Percentiles rank a stretch among this genome's conserved stretches.
These are phyloP conservation scores for Scopus umbretta DNA, from an alignment of 2,113 vertebrate species.

Conservation along the genomic window DNA sequence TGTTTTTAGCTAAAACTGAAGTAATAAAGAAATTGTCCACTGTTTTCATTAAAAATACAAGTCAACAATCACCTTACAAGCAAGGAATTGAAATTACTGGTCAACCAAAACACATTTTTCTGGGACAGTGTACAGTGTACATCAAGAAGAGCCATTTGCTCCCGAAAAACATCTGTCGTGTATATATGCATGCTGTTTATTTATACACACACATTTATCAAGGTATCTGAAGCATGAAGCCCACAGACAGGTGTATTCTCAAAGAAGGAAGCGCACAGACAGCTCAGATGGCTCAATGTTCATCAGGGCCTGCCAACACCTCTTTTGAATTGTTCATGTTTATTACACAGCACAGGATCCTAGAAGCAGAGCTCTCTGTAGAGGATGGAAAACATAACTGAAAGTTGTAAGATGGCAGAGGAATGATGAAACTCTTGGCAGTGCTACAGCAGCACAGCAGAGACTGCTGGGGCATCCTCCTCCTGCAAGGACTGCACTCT, in stretches of 20 bases:
- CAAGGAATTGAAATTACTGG: background rate
- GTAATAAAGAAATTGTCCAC: background rate
- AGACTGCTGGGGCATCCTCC: background rate
- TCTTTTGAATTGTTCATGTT: background rate
- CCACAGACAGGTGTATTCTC: slow-evolving; percentile 11
- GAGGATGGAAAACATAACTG: background rate
- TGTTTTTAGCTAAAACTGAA: background rate
- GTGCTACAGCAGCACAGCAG: background rate
- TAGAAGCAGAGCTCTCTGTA: background rate
- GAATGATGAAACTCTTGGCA: background rate
- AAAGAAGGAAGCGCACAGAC: background rate
- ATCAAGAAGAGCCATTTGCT: background rate
- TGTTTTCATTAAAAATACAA: background rate
- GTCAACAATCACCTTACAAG: background rate
- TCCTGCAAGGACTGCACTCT: background rate
- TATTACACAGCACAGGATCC: background rate
- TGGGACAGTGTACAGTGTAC: background rate
- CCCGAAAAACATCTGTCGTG: background rate
- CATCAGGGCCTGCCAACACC: background rate
- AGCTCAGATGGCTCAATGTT: background rate
- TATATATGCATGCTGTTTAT: background rate
- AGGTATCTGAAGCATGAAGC: background rate
- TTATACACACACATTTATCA: background rate
- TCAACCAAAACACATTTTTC: background rate
- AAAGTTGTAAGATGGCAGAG: background rate